Conservation (phyloP, 2,797 vertebrate species). For the Arnoldichthys spilopterus region DNA sequence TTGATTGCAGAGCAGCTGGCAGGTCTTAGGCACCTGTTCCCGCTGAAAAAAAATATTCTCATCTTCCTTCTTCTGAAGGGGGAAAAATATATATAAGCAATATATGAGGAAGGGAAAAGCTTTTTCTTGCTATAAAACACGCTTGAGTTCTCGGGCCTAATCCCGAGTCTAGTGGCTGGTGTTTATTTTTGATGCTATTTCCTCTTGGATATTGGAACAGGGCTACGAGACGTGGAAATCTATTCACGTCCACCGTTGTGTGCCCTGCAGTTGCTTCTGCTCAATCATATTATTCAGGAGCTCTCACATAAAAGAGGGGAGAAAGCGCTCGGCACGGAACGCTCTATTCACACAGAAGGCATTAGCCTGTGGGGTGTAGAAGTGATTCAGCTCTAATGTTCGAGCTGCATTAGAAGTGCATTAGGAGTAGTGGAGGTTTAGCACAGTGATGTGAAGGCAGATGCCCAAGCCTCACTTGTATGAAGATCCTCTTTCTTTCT, state of each 20-base stretch:
- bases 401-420: constrained; percentile 36
- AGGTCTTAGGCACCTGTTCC: constrained; percentile 32
- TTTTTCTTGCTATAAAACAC: neutral
- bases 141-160: neutral
- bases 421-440: constrained; percentile 20
- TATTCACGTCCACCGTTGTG: constrained; percentile 26
- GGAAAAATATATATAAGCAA: neutral
- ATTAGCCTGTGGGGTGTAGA: constrained; percentile 30
- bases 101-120: neutral
- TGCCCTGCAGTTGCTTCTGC: constrained; percentile 26
- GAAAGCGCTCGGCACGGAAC: neutral
- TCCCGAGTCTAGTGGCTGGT: constrained; percentile 15
- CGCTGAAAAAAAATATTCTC: neutral
- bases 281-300: constrained; percentile 38
- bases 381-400: constrained; percentile 29
- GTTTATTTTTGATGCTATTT: constrained; percentile 31
- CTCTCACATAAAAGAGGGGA: constrained; percentile 6
- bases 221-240: neutral
- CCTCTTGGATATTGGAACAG: constrained; percentile 8
- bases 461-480: neutral
- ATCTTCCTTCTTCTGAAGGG: neutral
- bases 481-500: neutral
- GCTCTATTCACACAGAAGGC: constrained; percentile 35
- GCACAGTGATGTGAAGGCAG: constrained; percentile 3
- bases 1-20: constrained; percentile 19